Evolutionary conservation across 1,140 invertebrate genomes (phyloP), one percentile per base, ranked within the genome.

Genomic region (Euwallacea similis): DNA sequence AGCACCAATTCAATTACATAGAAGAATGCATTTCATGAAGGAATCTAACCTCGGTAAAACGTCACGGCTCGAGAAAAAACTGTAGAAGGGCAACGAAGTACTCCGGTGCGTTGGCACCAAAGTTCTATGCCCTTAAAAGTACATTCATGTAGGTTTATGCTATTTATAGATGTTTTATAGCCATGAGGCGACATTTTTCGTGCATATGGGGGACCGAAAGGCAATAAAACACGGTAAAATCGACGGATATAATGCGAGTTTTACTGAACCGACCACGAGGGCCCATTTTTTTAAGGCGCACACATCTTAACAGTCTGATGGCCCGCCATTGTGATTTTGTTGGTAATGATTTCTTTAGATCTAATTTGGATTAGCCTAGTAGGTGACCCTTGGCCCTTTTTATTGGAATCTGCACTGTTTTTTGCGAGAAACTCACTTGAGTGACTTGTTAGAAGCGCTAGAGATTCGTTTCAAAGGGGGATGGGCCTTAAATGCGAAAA

Each of bases 291-390:
- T 72, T 72, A 67, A 72, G 71, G 64, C 71, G 71, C 71, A 72
- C 69, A 69, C 74, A 71, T 76, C 72, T 69, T 79, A 77, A 78
- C 74, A 75, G 75, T 76, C 73, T 76, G 71, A 71, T 72, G 62
- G 77, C 78, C 78, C 79, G 79, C 79, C 79, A 79, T 79, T 78
- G 73, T 78, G 77, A 76, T 75, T 79, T 76, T 76, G 66, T 33
- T 75, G 43, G 74, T 71, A 56, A 73, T 74, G 71, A 76, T 76
- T 75, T 73, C 70, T 76, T 76, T 62, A 54, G 59, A 67, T 72
- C 76, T 77, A 74, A 71, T 76, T 75, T 75, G 69, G 65, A 66
- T 33, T 56, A 63, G 43, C 53, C 65, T 42, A 50, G 21, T 33
- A 33, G 44, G 21, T 47, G 68, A 65, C 69, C 69, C 69, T 71